These are phyloP conservation scores for Alfaro cultratus DNA, from an alignment of 2,797 vertebrate genomes.

Conservation along the genomic window DNA sequence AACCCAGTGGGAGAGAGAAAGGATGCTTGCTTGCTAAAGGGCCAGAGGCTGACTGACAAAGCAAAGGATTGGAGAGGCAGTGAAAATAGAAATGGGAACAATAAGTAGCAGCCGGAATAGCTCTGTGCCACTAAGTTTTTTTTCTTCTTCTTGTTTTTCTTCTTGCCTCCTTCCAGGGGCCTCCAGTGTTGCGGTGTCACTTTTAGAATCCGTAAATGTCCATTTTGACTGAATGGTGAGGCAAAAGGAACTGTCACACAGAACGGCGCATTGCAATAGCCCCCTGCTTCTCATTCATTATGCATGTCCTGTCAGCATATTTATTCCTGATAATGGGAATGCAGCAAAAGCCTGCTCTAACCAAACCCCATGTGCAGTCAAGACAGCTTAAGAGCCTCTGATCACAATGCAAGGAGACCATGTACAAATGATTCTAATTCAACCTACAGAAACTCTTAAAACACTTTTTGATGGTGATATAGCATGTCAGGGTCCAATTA, in stretches of 20 bases:
- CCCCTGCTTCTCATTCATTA: constrained; percentile 71
- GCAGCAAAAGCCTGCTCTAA: constrained; percentile 49
- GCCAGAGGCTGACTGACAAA: constrained; percentile 62
- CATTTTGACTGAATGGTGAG: constrained; percentile 56
- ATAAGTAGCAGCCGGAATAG: constrained; percentile 60
- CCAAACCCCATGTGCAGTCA: constrained; percentile 47
- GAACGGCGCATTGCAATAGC: constrained; percentile 54
- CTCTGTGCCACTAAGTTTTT: constrained; percentile 52
- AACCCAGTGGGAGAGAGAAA: constrained; percentile 54
- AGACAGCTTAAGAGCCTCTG: constrained; percentile 43
- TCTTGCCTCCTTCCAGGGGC: constrained; percentile 30
- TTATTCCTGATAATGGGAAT: constrained; percentile 61
- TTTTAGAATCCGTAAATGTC: constrained; percentile 65
- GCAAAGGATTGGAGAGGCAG: constrained; percentile 41
- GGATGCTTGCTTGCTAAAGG: constrained; percentile 47
- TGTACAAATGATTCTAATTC: constrained; percentile 30
- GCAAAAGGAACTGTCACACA: constrained; percentile 49
- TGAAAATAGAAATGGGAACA: constrained; percentile 40
- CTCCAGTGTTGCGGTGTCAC: constrained; percentile 54
- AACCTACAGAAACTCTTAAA: constrained; percentile 5
- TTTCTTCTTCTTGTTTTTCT: constrained; percentile 20
- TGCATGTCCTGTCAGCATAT: constrained; percentile 72
- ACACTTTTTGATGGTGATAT: constrained; percentile 22
- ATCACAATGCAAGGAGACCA: constrained; percentile 29
- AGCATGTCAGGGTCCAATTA: constrained; percentile 26